Percentiles rank a stretch among this genome's conserved stretches.
These are phyloP conservation scores for Bufo bufo DNA, from an alignment of 2,113 vertebrate genomes.

Conservation along the genomic window DNA sequence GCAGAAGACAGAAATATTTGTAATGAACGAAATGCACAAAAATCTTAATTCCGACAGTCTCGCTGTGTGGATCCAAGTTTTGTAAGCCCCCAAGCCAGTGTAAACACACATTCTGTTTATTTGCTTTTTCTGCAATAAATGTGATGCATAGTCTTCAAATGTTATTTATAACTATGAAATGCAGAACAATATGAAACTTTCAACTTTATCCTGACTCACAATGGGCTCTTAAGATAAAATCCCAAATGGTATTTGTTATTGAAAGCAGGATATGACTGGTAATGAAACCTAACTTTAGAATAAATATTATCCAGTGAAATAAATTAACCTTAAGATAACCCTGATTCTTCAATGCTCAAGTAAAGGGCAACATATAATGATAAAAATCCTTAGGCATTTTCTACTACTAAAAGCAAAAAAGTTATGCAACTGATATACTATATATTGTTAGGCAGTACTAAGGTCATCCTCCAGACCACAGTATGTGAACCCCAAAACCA, in stretches of 20 bases:
- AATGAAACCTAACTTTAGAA: constrained; percentile 20
- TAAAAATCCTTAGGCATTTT: background rate
- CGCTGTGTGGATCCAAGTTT: constrained; percentile 39
- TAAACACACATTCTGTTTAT: constrained; percentile 55
- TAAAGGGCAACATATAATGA: background rate
- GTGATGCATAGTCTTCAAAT: constrained; percentile 42
- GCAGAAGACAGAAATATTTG: constrained; percentile 30
- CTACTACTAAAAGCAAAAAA: background rate
- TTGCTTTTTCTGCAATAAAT: constrained; percentile 26
- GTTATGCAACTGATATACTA: background rate
- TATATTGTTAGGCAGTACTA: too few species aligned
- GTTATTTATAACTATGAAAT: constrained; percentile 46
- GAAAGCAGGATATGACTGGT: background rate
- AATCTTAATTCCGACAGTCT: constrained; percentile 53
- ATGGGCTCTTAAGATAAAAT: constrained; percentile 20
- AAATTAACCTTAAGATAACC: constrained; percentile 40
- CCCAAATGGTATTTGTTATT: constrained; percentile 30
- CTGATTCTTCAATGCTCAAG: background rate
- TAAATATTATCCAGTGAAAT: constrained; percentile 35
- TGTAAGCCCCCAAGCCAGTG: constrained; percentile 43
- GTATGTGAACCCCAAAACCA: too few species aligned
- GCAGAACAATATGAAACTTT: constrained; percentile 27
- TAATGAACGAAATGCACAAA: constrained; percentile 55
- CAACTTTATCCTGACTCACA: constrained; percentile 36
- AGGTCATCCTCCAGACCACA: too few species aligned